Conservation (phyloP, 2,113 vertebrate genomes). For the Lycocorax pyrrhopterus region DNA sequence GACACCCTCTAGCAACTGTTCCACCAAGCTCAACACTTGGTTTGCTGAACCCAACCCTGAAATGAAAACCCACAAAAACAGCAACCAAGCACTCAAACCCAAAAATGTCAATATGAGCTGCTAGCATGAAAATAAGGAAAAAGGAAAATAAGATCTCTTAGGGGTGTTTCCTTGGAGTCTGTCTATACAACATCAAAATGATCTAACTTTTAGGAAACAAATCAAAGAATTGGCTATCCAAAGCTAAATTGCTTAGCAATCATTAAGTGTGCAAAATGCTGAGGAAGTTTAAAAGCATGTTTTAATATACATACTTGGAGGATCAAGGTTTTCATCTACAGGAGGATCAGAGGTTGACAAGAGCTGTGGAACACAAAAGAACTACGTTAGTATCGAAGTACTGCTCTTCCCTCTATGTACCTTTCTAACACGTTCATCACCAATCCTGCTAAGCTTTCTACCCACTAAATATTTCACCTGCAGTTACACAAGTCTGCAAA, state of each 20-base stretch:
- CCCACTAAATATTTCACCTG: neutral
- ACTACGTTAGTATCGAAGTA: neutral
- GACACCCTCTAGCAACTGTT: neutral
- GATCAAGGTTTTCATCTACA: slow-evolving; percentile 86
- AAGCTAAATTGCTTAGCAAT: neutral
- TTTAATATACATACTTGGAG: slow-evolving; percentile 80
- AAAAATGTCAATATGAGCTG: neutral
- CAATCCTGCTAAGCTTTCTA: neutral
- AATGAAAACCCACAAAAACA: neutral
- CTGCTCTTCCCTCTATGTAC: neutral
- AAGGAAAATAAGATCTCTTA: neutral
- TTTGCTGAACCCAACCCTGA: neutral
- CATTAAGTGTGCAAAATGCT: neutral
- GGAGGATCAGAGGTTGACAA: slow-evolving; percentile 84
- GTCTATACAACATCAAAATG: neutral
- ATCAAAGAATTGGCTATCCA: neutral
- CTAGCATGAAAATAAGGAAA: neutral
- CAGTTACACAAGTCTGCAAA: neutral
- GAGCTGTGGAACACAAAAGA: slow-evolving; percentile 72
- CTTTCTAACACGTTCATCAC: neutral
- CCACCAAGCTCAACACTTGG: neutral
- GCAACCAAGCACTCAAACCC: neutral
- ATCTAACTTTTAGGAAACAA: neutral
- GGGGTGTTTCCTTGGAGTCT: neutral
- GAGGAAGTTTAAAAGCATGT: neutral